Evolutionary conservation across 2,797 vertebrate genomes (phyloP).

Genomic region (Cyprinodon diabolis): DNA sequence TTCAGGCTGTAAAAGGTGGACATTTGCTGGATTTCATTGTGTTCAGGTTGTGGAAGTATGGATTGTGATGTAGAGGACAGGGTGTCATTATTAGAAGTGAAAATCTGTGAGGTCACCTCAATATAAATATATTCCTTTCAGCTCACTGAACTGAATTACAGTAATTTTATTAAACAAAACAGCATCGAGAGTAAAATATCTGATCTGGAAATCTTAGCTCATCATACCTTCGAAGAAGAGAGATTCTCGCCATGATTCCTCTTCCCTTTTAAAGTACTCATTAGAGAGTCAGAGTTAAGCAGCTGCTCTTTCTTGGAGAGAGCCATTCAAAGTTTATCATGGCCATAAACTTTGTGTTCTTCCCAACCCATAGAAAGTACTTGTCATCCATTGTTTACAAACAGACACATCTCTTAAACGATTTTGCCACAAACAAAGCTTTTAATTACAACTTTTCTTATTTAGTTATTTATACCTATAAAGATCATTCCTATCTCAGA

Average conservation of each 20-base stretch:
- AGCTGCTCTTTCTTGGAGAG: background rate
- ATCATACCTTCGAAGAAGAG: background rate
- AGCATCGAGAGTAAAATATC: background rate
- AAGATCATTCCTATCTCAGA: background rate
- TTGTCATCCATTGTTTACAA: background rate
- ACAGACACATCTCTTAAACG: background rate
- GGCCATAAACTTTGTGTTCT: background rate
- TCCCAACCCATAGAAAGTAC: background rate
- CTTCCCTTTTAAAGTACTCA: background rate
- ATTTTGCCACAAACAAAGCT: background rate
- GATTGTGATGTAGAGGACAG: slow-evolving; percentile 19
- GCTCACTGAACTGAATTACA: background rate
- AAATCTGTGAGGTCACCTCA: slow-evolving; percentile 13
- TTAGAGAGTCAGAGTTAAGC: background rate
- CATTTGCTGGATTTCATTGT: slow-evolving; percentile 51
- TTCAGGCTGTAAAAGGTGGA: slow-evolving; percentile 20
- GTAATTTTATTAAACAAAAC: background rate
- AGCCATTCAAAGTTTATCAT: background rate
- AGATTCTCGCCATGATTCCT: background rate
- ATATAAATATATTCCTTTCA: background rate
- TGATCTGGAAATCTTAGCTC: background rate
- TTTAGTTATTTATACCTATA: background rate
- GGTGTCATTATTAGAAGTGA: slow-evolving; percentile 7
- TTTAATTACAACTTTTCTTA: background rate
- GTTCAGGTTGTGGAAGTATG: slow-evolving; percentile 21